Conservation (phyloP, 1,140 invertebrate genomes). For the Charaxes varanes region DNA sequence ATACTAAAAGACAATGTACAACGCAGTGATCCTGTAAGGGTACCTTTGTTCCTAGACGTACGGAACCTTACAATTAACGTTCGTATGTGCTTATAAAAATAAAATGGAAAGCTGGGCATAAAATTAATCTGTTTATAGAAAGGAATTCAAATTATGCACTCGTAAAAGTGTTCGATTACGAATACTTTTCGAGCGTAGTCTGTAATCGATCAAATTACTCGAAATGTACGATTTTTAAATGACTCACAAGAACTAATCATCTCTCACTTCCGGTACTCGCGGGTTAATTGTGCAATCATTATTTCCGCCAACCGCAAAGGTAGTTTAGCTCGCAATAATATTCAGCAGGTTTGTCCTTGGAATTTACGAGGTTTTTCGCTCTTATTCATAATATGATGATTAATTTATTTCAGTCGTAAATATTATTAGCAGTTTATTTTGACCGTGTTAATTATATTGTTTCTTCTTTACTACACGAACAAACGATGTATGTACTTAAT, state of each 20-base stretch:
- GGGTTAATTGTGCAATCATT: constrained; percentile 54
- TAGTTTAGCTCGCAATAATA: constrained; percentile 36
- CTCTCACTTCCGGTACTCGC: constrained; percentile 48
- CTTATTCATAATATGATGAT: too few relatives aligned
- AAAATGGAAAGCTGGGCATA: too few relatives aligned
- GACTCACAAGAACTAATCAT: constrained; percentile 51
- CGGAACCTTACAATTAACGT: not conserved
- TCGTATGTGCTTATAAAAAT: not conserved
- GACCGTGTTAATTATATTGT: too few relatives aligned
- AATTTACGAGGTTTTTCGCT: constrained; percentile 4
- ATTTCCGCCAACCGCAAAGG: constrained; percentile 52
- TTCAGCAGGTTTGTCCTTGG: constrained; percentile 30
- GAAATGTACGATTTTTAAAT: constrained; percentile 31
- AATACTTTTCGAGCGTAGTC: too few relatives aligned
- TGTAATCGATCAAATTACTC: too few relatives aligned
- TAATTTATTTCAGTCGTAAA: too few relatives aligned
- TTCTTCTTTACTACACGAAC: too few relatives aligned
- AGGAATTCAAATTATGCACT: too few relatives aligned
- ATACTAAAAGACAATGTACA: not conserved
- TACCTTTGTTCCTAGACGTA: not conserved
- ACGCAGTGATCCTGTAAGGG: not conserved
- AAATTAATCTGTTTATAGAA: too few relatives aligned
- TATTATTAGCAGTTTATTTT: too few relatives aligned
- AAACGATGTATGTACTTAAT: too few relatives aligned
- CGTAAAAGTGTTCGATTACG: not conserved